A percentile compares a stretch with the other conserved stretches of the same genome.
These are phyloP conservation scores for Nephrocerus scutellatus DNA, from an alignment of 2,888 invertebrate species.

Conservation along the genomic window DNA sequence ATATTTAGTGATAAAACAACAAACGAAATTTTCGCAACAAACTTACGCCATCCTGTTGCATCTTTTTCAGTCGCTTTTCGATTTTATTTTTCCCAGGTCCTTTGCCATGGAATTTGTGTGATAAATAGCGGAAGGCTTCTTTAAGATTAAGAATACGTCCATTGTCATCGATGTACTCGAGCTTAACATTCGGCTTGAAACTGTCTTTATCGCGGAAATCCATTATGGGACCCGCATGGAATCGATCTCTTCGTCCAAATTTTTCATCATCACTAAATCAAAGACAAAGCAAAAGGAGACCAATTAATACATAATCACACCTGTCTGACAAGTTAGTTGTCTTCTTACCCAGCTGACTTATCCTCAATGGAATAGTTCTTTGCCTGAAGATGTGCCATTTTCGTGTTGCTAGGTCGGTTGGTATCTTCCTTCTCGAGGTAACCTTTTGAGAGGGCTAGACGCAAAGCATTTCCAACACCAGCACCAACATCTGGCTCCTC, in stretches of 20 bases:
- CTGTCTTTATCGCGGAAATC: constrained; percentile 88
- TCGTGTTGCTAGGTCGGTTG: constrained; percentile 64
- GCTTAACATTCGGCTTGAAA: constrained; percentile 88
- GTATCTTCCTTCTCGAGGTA: constrained; percentile 78
- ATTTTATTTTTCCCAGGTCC: constrained; percentile 98
- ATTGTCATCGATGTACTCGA: constrained; percentile 96
- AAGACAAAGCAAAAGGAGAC: constrained; percentile 10
- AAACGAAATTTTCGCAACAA: not conserved
- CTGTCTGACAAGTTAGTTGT: not conserved
- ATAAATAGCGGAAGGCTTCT: constrained; percentile 93
- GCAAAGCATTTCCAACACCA: constrained; percentile 88
- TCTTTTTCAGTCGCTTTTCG: constrained; percentile 92
- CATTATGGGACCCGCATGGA: constrained; percentile 70
- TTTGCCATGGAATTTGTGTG: constrained; percentile 99
- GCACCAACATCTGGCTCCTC: constrained; percentile 87
- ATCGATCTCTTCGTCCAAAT: constrained; percentile 65
- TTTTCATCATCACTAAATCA: constrained; percentile 70
- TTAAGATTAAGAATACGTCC: constrained; percentile 88
- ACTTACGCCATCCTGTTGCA: constrained; percentile 81
- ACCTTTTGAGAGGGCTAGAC: constrained; percentile 87
- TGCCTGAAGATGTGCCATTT: constrained; percentile 68
- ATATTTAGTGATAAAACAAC: constrained; percentile 2
- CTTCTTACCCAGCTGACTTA: constrained; percentile 59
- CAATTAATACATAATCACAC: constrained; percentile 1
- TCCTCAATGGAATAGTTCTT: constrained; percentile 76